Percentiles rank a stretch among this genome's conserved stretches.
phyloP scores from a whole-genome alignment of 2,888 invertebrate species.

The Octonoba sinensis region DNA sequence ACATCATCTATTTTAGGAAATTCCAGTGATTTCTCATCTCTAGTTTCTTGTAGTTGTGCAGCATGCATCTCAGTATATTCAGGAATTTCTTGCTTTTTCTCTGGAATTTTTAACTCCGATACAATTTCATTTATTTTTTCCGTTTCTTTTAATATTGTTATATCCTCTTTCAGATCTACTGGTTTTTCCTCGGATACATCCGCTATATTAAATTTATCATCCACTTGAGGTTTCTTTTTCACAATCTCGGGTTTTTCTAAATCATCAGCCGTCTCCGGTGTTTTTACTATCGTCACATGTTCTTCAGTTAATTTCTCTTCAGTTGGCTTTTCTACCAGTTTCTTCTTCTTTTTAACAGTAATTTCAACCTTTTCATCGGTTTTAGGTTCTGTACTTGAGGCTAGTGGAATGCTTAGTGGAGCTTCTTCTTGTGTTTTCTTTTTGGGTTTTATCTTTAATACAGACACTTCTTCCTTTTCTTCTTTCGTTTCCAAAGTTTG shows the following conservation, averaged over 20 bases:
- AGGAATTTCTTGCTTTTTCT: conserved; percentile 5
- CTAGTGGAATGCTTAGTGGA: conserved; percentile 15
- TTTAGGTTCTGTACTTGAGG: too few species aligned
- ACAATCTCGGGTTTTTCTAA: conserved; percentile 64
- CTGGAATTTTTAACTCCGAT: not conserved
- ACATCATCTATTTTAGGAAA: too few species aligned
- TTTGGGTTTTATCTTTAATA: conserved; percentile 5
- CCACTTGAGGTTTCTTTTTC: conserved; percentile 11
- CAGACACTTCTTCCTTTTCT: conserved; percentile 22
- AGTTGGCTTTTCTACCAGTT: conserved; percentile 9
- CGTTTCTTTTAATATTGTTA: conserved; percentile 28
- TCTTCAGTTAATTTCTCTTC: conserved; percentile 27
- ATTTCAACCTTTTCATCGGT: conserved; percentile 6
- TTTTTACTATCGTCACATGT: conserved; percentile 5
- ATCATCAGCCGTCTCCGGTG: conserved; percentile 63
- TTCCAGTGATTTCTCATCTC: too few species aligned
- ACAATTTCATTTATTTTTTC: conserved; percentile 53
- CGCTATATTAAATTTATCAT: not conserved
- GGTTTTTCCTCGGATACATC: conserved; percentile 8
- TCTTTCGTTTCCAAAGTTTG: not conserved
- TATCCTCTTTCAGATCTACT: conserved; percentile 8
- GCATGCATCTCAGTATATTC: too few species aligned
- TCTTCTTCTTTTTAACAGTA: conserved; percentile 31
- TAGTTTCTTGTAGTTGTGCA: too few species aligned
- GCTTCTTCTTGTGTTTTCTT: conserved; percentile 18